Base-by-base conservation (phyloP, 2,888 invertebrate species). In the Dolichomitus sp. region DNA sequence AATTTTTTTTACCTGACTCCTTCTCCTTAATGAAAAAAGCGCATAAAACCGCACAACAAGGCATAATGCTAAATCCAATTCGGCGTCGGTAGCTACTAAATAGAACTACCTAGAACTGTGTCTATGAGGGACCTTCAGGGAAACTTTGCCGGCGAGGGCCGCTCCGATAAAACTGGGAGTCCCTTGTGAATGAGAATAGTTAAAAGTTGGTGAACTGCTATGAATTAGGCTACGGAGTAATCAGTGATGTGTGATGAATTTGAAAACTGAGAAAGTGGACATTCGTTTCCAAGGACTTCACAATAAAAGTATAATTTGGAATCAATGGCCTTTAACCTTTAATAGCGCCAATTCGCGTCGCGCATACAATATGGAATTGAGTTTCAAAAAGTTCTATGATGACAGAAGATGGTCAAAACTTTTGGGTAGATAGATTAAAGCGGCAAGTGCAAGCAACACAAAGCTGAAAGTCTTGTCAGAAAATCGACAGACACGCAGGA, bases 41-140 rank as follows among this genome's bases (percentile, higher is more conserved):
- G 12, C 23, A 40, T 33, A 23, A 33, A 19, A 23, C 14, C 12
- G 14, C 54, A 37, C 40, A 14, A 40, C 40, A 54, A 6, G 30
- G 40, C 52, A 57, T 27, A 54, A 54, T 40, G 30, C 11, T 17
- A 57, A 57, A 54, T 57, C 54, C 14, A 70, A 57, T 70, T 70
- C 12, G 54, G 17, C 23, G 27, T 14, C n/a, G 37, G 11, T 52
- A n/a, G 54, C 40, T 27, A 42, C 50, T 40, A 33, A 57, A 37
- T 37, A 37, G 37, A 42, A 70, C 70, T 57, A 70, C 27, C 27
- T 27, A 17, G 42, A 57, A 70, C 57, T 57, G 42, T 54, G 70
- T 70, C 57, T 42, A 33, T 70, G 27, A 54, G 70, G 57, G 42
- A 54, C 68, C 27, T 69, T 54, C 17, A 27, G 9, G 27, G 70